phyloP scores from a whole-genome alignment of 2,888 invertebrate species.

The Nebria salina region DNA sequence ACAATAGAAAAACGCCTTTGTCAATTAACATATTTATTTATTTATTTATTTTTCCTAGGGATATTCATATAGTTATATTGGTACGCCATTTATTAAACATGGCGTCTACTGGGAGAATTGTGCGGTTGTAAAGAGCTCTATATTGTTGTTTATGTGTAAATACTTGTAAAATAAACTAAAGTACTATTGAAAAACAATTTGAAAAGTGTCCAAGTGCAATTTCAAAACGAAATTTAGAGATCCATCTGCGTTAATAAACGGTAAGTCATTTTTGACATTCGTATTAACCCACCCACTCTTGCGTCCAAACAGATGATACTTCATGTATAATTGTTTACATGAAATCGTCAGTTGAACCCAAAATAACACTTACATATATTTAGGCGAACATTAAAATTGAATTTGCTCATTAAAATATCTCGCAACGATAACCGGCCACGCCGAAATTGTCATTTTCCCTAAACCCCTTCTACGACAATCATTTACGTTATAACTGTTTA shows the following conservation, averaged over 20 bases:
- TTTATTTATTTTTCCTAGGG: conserved; percentile 9
- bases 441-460: neutral
- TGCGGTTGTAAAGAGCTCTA: conserved; percentile 25
- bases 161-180: conserved; percentile 13
- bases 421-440: conserved; percentile 24
- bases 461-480: neutral
- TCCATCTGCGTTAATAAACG: neutral
- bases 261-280: conserved; percentile 41
- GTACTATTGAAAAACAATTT: conserved; percentile 2
- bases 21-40: conserved; percentile 5
- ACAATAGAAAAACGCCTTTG: neutral
- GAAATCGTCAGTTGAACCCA: neutral
- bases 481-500: neutral
- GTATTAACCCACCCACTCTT: conserved; percentile 40
- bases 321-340: conserved; percentile 31
- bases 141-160: conserved; percentile 39
- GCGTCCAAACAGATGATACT: conserved; percentile 42
- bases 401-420: neutral
- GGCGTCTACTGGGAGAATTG: conserved; percentile 39
- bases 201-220: neutral
- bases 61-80: conserved; percentile 34
- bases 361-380: neutral
- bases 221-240: neutral
- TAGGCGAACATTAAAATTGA: neutral
- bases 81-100: conserved; percentile 36